Percentiles rank a stretch among this genome's conserved stretches.
phyloP scores from a whole-genome alignment of 2,797 vertebrate genomes.

The Botia almorhae region DNA sequence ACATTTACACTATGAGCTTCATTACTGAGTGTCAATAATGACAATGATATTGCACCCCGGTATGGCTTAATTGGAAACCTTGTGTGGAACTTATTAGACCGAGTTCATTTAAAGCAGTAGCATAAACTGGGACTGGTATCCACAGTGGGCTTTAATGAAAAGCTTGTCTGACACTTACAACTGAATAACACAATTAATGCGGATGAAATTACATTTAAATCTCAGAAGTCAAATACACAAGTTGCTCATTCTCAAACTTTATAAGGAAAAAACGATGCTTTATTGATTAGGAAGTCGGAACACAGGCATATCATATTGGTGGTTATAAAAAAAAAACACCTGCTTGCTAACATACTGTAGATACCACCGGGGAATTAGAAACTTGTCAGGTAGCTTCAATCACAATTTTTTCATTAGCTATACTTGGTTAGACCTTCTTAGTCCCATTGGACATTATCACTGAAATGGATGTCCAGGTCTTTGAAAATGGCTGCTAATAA shows the following conservation, averaged over 20 bases:
- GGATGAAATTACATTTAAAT: constrained; percentile 17
- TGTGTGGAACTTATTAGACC: background rate
- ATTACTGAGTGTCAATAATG: constrained; percentile 1
- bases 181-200: constrained; percentile 1
- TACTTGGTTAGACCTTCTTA: constrained; percentile 31
- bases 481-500: constrained; percentile 51
- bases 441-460: constrained; percentile 46
- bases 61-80: background rate
- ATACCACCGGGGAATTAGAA: constrained; percentile 12
- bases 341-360: background rate
- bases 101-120: background rate
- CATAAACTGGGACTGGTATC: background rate
- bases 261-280: background rate
- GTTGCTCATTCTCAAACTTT: background rate
- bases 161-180: constrained; percentile 2
- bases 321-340: background rate
- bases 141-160: constrained; percentile 17
- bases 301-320: background rate
- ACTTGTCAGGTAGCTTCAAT: constrained; percentile 21
- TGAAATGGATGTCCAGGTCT: constrained; percentile 46
- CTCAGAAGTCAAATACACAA: constrained; percentile 7
- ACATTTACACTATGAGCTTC: constrained; percentile 4
- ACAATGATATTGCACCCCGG: background rate
- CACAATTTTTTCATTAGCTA: constrained; percentile 51
- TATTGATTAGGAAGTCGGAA: background rate